Evolutionary conservation across 2,888 invertebrate species (phyloP).

Genomic region (Macaria liturata): DNA sequence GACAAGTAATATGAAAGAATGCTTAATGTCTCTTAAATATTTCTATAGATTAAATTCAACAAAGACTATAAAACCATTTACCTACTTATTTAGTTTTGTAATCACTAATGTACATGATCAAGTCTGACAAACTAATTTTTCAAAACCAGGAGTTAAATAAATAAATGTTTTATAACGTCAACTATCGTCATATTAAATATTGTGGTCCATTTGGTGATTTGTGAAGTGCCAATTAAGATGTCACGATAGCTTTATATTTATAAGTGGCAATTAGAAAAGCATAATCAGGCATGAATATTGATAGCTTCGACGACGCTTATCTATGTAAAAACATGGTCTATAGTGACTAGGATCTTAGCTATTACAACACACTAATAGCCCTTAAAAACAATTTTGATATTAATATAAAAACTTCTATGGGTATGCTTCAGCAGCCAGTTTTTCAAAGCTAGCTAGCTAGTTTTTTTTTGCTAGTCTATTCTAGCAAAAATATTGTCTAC

Average conservation of each 20-base stretch:
- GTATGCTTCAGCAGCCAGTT: too few relatives aligned
- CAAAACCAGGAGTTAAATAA: slow-evolving; percentile 1
- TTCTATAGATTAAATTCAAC: too few relatives aligned
- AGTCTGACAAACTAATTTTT: slow-evolving; percentile 15
- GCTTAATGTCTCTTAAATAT: too few relatives aligned
- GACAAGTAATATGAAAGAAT: too few relatives aligned
- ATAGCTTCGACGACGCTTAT: slow-evolving; percentile 63
- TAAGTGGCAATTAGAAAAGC: slow-evolving; percentile 72
- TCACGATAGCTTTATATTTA: slow-evolving; percentile 74
- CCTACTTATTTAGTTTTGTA: too few relatives aligned
- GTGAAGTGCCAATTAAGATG: slow-evolving; percentile 76
- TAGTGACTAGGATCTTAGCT: background rate
- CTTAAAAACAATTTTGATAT: background rate
- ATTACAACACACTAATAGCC: too few relatives aligned
- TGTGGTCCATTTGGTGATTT: slow-evolving; percentile 63
- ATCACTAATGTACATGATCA: too few relatives aligned
- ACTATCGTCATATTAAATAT: slow-evolving; percentile 47
- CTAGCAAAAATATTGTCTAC: too few relatives aligned
- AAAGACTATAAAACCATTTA: too few relatives aligned
- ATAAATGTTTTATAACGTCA: slow-evolving; percentile 7
- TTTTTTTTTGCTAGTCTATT: too few relatives aligned
- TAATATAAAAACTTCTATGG: background rate
- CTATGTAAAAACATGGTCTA: slow-evolving; percentile 57
- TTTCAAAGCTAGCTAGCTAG: too few relatives aligned
- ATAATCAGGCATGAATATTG: slow-evolving; percentile 77